Conservation (phyloP, 2,113 vertebrate genomes). For the Carassius carassius region DNA sequence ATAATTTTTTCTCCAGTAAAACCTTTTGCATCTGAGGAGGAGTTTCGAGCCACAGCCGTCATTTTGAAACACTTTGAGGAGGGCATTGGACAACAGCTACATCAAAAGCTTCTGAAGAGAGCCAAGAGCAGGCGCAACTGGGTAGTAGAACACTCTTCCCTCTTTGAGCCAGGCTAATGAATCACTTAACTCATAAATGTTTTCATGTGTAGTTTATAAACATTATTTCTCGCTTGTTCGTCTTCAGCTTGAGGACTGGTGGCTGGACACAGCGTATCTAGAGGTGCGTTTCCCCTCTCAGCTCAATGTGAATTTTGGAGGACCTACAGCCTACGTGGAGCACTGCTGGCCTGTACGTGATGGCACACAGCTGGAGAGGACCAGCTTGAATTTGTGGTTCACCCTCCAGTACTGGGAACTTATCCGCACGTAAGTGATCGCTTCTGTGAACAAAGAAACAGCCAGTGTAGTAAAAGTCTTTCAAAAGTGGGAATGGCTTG, state of each 20-base stretch:
- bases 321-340: slow-evolving; percentile 82
- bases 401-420: slow-evolving; percentile 90
- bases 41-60: slow-evolving; percentile 80
- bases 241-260: slow-evolving; percentile 93
- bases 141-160: slow-evolving; percentile 71
- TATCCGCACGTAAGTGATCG: slow-evolving; percentile 79
- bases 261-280: slow-evolving; percentile 89
- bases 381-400: slow-evolving; percentile 81
- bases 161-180: not conserved
- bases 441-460: not conserved
- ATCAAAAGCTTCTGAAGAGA: slow-evolving; percentile 88
- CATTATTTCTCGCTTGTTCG: not conserved
- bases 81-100: slow-evolving; percentile 84
- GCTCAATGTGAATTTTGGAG: slow-evolving; percentile 88
- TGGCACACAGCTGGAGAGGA: slow-evolving; percentile 85
- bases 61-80: slow-evolving; percentile 84
- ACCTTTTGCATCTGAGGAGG: slow-evolving; percentile 85
- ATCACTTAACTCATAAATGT: not conserved
- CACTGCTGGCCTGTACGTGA: slow-evolving; percentile 88
- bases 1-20: slow-evolving; percentile 77
- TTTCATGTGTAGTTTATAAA: not conserved
- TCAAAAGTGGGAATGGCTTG: not conserved
- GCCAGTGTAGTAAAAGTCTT: not conserved
- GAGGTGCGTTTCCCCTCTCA: slow-evolving; percentile 88
- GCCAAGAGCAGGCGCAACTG: slow-evolving; percentile 87